Evolutionary conservation across 2,888 invertebrate genomes (phyloP).

Genomic region (Drosophila merina): DNA sequence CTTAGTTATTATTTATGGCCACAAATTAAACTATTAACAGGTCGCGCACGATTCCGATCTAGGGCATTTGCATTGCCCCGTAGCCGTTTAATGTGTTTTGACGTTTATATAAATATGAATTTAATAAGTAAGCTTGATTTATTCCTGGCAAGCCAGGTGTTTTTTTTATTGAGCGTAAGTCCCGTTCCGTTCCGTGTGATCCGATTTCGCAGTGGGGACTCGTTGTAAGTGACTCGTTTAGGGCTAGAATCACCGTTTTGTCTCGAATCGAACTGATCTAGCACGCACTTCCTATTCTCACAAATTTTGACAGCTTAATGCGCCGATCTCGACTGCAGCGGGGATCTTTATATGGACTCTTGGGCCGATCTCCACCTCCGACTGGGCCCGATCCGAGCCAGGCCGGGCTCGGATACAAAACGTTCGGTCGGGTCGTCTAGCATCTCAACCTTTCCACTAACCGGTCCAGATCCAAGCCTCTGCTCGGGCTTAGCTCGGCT

Average conservation of each 20-base stretch:
- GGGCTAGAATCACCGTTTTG: constrained; percentile 36
- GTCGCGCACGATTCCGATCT: constrained; percentile 25
- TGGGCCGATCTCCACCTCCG: constrained; percentile 48
- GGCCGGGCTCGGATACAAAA: constrained; percentile 20
- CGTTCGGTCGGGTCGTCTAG: constrained; percentile 27
- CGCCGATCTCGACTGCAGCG: constrained; percentile 62
- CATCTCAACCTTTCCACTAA: constrained; percentile 70
- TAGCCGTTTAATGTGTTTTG: constrained; percentile 35
- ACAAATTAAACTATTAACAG: constrained; percentile 49
- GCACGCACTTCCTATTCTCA: constrained; percentile 79
- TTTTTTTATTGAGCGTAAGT: constrained; percentile 8
- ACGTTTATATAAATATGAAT: constrained; percentile 16
- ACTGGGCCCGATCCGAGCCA: constrained; percentile 18
- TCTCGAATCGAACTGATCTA: constrained; percentile 57
- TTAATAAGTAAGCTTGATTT: constrained; percentile 6
- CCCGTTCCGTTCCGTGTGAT: constrained; percentile 16
- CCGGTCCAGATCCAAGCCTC: constrained; percentile 71
- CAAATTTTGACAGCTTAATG: constrained; percentile 78
- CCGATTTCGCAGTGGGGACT: constrained; percentile 9
- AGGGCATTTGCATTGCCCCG: constrained; percentile 40
- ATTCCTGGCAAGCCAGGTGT: constrained; percentile 18
- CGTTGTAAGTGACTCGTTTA: not conserved
- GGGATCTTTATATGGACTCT: constrained; percentile 80
- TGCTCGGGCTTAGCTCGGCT: constrained; percentile 34
- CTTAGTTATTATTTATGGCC: constrained; percentile 39